Conservation (phyloP, 2,797 vertebrate genomes). For the Ctenopoma kingsleyae region DNA sequence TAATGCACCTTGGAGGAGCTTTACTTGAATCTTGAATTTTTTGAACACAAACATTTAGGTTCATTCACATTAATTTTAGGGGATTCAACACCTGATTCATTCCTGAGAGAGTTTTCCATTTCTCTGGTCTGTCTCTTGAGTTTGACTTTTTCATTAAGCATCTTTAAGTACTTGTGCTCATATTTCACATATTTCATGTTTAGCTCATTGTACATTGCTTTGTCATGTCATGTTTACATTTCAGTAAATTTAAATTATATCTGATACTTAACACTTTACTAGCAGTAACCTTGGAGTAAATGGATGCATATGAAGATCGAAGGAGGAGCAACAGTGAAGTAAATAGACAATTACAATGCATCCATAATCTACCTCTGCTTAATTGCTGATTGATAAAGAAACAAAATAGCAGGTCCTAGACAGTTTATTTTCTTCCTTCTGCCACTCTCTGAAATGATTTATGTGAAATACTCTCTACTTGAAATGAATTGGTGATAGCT, state of each 20-base stretch:
- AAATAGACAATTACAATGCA: slow-evolving; percentile 16
- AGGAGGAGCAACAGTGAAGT: neutral
- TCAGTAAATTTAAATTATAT: too few species aligned
- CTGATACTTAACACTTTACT: neutral
- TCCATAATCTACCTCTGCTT: slow-evolving; percentile 8
- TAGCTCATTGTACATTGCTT: neutral
- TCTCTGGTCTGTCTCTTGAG: neutral
- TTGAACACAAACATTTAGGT: neutral
- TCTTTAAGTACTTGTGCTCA: neutral
- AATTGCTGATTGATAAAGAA: slow-evolving; percentile 24
- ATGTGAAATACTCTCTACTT: slow-evolving; percentile 47
- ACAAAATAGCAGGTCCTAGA: slow-evolving; percentile 8
- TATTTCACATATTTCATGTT: neutral
- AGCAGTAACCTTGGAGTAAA: neutral
- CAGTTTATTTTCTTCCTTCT: slow-evolving; percentile 28
- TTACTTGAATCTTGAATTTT: too few species aligned
- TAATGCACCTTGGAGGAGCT: too few species aligned
- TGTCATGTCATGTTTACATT: too few species aligned
- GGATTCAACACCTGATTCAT: neutral
- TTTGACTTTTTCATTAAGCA: neutral
- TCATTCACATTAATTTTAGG: neutral
- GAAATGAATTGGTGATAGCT: slow-evolving; percentile 55
- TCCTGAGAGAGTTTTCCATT: neutral
- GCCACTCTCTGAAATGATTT: slow-evolving; percentile 22
- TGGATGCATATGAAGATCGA: neutral